phyloP scores from a whole-genome alignment of 1,140 invertebrate genomes.

The Drosophila littoralis region DNA sequence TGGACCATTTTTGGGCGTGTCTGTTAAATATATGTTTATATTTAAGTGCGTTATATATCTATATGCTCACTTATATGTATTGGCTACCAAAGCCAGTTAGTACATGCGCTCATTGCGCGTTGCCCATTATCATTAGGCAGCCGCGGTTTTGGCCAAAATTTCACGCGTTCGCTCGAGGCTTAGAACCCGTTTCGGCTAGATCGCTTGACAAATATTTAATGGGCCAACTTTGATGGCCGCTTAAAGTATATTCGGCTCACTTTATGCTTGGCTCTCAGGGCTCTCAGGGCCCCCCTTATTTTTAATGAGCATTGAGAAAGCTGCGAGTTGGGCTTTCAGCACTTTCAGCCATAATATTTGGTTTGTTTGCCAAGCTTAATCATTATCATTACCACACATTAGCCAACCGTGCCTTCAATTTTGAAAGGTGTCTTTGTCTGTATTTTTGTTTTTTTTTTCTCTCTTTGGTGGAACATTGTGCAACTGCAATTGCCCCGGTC shows the following conservation, averaged over 20 bases:
- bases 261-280: no score
- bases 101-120: conserved; percentile 45
- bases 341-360: conserved; percentile 36
- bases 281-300: conserved; percentile 7
- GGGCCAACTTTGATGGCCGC: conserved; percentile 28
- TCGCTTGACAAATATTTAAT: conserved; percentile 55
- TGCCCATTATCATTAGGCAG: conserved; percentile 57
- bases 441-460: background rate
- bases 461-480: conserved; percentile 56
- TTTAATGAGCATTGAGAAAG: conserved; percentile 51
- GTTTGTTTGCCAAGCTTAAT: conserved; percentile 72
- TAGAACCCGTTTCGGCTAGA: conserved; percentile 52
- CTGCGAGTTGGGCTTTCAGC: conserved; percentile 1
- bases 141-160: conserved; percentile 54
- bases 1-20: conserved; percentile 56
- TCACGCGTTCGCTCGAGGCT: conserved; percentile 41
- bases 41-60: background rate
- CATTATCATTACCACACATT: conserved; percentile 81
- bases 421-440: conserved; percentile 67
- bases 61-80: background rate
- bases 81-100: conserved; percentile 33
- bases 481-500: conserved; percentile 57
- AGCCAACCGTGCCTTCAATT: conserved; percentile 70
- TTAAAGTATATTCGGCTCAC: conserved; percentile 15
- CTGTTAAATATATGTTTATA: conserved; percentile 14